Evolutionary conservation across 1,140 invertebrate species (phyloP).

Genomic region (Cydia strobilella): DNA sequence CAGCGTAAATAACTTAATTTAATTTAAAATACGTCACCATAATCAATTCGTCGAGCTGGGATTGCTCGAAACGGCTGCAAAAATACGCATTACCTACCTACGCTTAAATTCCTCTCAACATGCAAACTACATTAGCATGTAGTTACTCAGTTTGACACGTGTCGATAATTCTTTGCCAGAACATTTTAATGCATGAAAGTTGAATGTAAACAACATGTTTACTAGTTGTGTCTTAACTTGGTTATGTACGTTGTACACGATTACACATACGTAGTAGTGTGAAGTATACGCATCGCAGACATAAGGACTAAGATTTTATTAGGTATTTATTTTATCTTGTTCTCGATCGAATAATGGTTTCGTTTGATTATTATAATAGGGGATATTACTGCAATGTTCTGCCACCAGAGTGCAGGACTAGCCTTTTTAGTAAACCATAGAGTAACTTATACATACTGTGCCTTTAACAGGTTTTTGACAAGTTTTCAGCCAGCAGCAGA

Average conservation of each 20-base stretch:
- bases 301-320: too few species aligned
- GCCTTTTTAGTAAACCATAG: too few species aligned
- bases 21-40: constrained; percentile 1
- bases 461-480: too few species aligned
- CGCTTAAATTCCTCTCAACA: constrained; percentile 3
- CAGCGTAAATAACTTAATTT: background rate
- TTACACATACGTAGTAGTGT: too few species aligned
- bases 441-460: too few species aligned
- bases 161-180: background rate
- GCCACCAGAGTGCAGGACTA: too few species aligned
- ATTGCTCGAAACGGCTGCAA: background rate
- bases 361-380: too few species aligned
- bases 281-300: too few species aligned
- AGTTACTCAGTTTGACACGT: constrained; percentile 12
- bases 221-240: background rate
- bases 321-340: too few species aligned
- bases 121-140: constrained; percentile 11
- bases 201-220: constrained; percentile 13
- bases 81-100: constrained; percentile 4
- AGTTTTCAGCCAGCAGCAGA: too few species aligned
- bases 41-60: background rate
- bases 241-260: background rate
- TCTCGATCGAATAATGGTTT: too few species aligned
- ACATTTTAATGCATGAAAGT: background rate
- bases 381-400: too few species aligned